Evolutionary conservation across 1,140 invertebrate genomes (phyloP), one percentile per base, ranked within the genome.

Genomic region (Scaptomyza graminum): DNA sequence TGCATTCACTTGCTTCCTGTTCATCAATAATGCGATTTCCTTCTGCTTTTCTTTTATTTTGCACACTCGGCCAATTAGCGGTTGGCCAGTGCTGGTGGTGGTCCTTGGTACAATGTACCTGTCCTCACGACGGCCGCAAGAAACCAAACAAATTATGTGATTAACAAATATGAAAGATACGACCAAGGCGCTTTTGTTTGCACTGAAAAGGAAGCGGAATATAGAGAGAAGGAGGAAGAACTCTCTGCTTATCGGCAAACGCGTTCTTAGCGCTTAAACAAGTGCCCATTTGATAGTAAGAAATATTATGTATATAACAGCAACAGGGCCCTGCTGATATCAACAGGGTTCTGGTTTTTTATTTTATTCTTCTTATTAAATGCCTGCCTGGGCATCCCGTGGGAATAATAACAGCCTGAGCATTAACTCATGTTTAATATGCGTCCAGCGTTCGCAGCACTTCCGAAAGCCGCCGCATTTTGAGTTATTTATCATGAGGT

Each of bases 121-220:
- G 67, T 76, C 34, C 28, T 25, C 11, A 39, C 15, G 13, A 12
- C 59, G 25, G 49, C 73, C 60, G 65, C 55, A 64, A 70, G 4
- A 67, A 80, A 74, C 62, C 74, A 83, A 78, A 77, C 79, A 81
- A 87, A 88, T 88, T 82, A 82, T 75, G 78, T 64, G 82, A 87
- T 82, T 87, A 87, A 76, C 66, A 77, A 66, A 71, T 81, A 63
- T 71, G 52, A 78, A 75, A 72, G 77, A 81, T 80, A 65, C 63
- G 68, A 51, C 43, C 22, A 37, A 44, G 41, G 57, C 65, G 37
- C 37, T 41, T 68, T 85, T 68, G 64, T 74, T 74, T 70, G 55
- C 57, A 39, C 43, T 5, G 7, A 11, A 3, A 54, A 16, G 11
- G 11, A 37, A 34, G 13, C 9, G 13, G n/a, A 25, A 8, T 8